A percentile compares a stretch with the other conserved stretches of the same genome.
Evolutionary conservation across 2,113 vertebrate genomes (phyloP).

Genomic region (Setophaga petechia): DNA sequence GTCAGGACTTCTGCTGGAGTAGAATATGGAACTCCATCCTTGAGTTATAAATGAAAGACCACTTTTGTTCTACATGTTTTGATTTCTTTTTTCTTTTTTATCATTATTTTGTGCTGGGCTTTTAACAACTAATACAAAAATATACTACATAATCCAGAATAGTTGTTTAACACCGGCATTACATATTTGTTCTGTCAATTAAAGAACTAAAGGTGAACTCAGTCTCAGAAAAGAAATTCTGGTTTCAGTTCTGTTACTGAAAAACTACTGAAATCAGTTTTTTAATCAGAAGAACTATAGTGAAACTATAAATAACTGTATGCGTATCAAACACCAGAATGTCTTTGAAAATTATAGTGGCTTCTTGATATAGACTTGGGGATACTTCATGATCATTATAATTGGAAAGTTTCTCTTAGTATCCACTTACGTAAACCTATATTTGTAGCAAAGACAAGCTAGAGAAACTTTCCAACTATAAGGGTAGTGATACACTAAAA

Average conservation of each 20-base stretch:
- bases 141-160: not conserved
- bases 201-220: not conserved
- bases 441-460: conserved; percentile 40
- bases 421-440: not conserved
- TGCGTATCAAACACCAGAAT: conserved; percentile 29
- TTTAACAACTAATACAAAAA: not conserved
- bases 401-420: conserved; percentile 40
- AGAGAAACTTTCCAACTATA: conserved; percentile 48
- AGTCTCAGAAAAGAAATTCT: conserved; percentile 1
- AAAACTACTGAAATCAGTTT: not conserved
- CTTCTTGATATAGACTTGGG: conserved; percentile 12
- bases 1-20: not conserved
- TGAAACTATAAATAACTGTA: not conserved
- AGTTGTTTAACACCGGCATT: not conserved
- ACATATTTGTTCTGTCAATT: not conserved
- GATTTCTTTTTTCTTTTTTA: not conserved
- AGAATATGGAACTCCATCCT: not conserved
- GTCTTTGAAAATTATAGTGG: conserved; percentile 41
- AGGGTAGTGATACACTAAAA: conserved; percentile 19
- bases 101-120: not conserved
- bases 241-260: not conserved
- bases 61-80: not conserved
- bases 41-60: not conserved
- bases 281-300: not conserved
- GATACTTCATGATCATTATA: conserved; percentile 46